Conservation (phyloP, 2,113 vertebrate genomes). For the Uropsilus gracilis region DNA sequence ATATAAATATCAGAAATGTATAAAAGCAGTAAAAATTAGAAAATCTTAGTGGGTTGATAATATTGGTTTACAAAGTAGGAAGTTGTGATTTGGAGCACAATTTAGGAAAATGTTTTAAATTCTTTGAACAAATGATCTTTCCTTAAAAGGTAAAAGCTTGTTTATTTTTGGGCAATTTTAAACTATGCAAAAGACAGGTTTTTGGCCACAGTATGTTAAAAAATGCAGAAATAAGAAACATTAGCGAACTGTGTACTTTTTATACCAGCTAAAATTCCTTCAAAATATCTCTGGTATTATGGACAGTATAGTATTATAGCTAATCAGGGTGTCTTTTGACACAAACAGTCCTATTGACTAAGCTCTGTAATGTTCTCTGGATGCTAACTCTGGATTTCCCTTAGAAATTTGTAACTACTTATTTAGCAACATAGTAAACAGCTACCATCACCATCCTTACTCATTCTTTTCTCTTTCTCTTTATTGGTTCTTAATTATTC, state of each 20-base stretch:
- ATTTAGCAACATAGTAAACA: not conserved
- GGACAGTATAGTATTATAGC: not conserved
- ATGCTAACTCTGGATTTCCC: not conserved
- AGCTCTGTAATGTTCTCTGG: not conserved
- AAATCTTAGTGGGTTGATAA: not conserved
- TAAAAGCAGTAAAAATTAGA: not conserved
- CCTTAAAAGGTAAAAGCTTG: not conserved
- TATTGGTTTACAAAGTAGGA: not conserved
- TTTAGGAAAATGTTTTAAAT: slow-evolving; percentile 14
- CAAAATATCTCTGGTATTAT: not conserved
- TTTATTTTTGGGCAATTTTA: slow-evolving; percentile 19
- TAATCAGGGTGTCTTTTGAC: not conserved
- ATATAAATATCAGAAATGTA: not conserved
- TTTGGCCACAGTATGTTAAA: not conserved
- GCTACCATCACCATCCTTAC: not conserved
- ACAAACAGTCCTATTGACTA: not conserved
- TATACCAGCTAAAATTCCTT: slow-evolving; percentile 1
- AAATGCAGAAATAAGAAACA: not conserved
- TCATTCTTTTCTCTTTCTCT: not conserved
- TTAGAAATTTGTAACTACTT: not conserved
- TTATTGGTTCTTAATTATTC: not conserved
- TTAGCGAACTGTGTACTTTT: not conserved
- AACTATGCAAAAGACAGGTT: slow-evolving; percentile 34
- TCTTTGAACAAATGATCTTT: not conserved
- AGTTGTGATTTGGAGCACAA: not conserved